Conservation (phyloP, 2,888 invertebrate species). For the Papilio protenor region DNA sequence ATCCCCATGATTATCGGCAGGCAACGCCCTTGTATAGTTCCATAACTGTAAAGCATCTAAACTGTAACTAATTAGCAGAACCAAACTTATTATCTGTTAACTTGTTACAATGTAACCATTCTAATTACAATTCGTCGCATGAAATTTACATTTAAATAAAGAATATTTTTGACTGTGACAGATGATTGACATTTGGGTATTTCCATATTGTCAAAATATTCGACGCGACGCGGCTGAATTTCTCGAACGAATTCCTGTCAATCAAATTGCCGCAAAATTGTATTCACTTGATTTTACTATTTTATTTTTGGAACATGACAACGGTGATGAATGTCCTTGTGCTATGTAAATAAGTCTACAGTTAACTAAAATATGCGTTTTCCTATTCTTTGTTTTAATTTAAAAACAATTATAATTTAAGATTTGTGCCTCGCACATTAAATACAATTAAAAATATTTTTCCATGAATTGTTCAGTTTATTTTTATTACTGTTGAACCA, state of each 20-base stretch:
- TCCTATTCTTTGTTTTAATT: neutral
- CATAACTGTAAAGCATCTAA: neutral
- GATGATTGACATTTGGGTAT: conserved; percentile 17
- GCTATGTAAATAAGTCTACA: neutral
- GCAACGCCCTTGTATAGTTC: neutral
- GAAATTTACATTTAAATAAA: conserved; percentile 12
- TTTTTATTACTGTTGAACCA: no score
- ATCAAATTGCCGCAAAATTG: conserved; percentile 20
- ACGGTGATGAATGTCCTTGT: neutral
- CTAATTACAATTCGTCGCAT: conserved; percentile 2
- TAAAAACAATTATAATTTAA: neutral
- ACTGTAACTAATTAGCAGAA: conserved; percentile 2
- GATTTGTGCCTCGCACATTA: neutral
- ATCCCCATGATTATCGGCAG: neutral
- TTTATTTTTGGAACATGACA: neutral
- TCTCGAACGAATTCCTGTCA: conserved; percentile 19
- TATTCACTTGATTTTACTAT: conserved; percentile 5
- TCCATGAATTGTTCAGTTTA: no score
- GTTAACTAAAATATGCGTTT: neutral
- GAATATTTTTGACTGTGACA: conserved; percentile 5
- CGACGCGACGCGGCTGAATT: neutral
- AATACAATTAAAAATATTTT: no score
- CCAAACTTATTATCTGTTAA: neutral
- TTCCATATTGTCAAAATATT: conserved; percentile 22
- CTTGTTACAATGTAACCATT: conserved; percentile 12